phyloP scores from a whole-genome alignment of 1,140 invertebrate genomes.

The Aporrectodea caliginosa region DNA sequence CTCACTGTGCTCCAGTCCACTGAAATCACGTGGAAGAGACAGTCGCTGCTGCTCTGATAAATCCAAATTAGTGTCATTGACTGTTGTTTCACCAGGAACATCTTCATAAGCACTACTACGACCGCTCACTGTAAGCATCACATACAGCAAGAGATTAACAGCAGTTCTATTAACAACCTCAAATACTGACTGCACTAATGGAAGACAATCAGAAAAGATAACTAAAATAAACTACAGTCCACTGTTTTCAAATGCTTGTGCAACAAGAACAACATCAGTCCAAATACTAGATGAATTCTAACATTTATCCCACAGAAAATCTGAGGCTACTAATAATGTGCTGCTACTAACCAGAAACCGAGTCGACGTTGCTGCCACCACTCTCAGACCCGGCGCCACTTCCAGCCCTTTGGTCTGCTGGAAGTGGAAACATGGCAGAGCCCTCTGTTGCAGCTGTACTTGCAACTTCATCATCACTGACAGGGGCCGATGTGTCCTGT shows the following conservation, averaged over 20 bases:
- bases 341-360: constrained; percentile 80
- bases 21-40: not conserved
- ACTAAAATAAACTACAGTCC: no score
- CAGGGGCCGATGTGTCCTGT: constrained; percentile 75
- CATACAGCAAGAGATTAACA: no score
- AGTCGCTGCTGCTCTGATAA: not conserved
- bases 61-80: constrained; percentile 57
- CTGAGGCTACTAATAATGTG: no score
- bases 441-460: constrained; percentile 88
- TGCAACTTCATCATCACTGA: constrained; percentile 85
- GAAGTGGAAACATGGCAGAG: constrained; percentile 82
- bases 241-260: no score
- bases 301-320: no score
- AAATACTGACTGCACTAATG: no score
- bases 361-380: constrained; percentile 82
- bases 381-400: constrained; percentile 66
- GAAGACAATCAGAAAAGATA: no score
- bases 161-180: no score
- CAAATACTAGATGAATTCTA: no score
- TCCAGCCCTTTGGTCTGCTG: constrained; percentile 71
- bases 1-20: not conserved
- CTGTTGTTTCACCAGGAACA: constrained; percentile 57
- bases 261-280: no score
- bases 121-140: constrained; percentile 68
- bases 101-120: constrained; percentile 83